phyloP scores from a whole-genome alignment of 2,797 vertebrate genomes.

The Oryzias dopingdopingensis region DNA sequence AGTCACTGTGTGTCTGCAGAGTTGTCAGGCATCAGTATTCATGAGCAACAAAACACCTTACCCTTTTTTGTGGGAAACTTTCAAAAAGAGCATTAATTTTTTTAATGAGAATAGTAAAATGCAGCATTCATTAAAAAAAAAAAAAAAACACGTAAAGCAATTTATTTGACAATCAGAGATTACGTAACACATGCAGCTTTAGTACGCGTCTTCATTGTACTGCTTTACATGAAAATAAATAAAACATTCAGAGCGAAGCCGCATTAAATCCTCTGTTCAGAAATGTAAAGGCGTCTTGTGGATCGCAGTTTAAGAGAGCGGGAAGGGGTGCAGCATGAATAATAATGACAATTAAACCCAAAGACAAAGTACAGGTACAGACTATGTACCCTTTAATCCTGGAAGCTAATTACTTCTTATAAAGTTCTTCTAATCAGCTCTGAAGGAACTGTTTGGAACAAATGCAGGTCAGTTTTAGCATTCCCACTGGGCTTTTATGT shows the following conservation, averaged over 20 bases:
- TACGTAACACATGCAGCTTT: background rate
- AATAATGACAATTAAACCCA: constrained; percentile 34
- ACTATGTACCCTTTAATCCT: constrained; percentile 15
- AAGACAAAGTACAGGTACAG: background rate
- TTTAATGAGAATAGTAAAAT: background rate
- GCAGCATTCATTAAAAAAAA: too few species aligned
- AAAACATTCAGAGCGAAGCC: background rate
- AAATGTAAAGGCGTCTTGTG: constrained; percentile 19
- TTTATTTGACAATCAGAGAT: too few species aligned
- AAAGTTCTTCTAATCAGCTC: constrained; percentile 34
- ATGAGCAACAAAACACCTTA: background rate
- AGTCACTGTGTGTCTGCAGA: constrained; percentile 3
- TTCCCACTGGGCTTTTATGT: too few species aligned
- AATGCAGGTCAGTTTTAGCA: constrained; percentile 6
- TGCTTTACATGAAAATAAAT: constrained; percentile 10
- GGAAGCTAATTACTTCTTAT: constrained; percentile 29
- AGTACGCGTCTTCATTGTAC: background rate
- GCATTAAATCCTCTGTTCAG: constrained; percentile 17
- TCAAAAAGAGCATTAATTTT: background rate
- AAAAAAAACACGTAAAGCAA: too few species aligned
- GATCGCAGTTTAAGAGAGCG: constrained; percentile 13
- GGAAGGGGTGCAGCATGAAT: constrained; percentile 1
- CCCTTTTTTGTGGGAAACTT: constrained; percentile 1
- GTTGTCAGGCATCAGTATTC: background rate
- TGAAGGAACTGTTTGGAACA: constrained; percentile 32